Conservation (phyloP, 2,113 vertebrate genomes). For the Erpornis zantholeuca region DNA sequence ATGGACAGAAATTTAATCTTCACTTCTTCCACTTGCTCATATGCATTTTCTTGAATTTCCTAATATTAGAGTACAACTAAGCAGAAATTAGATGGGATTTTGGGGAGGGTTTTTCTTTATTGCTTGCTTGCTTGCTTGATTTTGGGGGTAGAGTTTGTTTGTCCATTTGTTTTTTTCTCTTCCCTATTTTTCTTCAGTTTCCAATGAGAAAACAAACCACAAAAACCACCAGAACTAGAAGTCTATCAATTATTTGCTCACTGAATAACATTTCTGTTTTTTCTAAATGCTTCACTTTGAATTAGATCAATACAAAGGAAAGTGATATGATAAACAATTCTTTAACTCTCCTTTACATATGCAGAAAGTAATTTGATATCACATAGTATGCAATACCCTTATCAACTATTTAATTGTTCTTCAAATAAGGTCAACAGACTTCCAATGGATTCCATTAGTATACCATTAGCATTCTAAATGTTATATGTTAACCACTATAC, state of each 20-base stretch:
- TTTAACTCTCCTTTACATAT: not conserved
- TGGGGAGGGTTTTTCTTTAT: not conserved
- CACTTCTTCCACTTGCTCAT: not conserved
- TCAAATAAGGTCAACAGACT: not conserved
- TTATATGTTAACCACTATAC: not conserved
- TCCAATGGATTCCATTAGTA: not conserved
- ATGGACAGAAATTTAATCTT: not conserved
- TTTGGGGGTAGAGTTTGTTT: rapidly evolving
- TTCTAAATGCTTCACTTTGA: not conserved
- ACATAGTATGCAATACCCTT: not conserved
- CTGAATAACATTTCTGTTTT: not conserved
- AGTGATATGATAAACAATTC: not conserved
- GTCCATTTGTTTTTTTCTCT: not conserved
- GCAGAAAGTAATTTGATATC: not conserved
- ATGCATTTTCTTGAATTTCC: not conserved
- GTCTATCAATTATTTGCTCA: not conserved
- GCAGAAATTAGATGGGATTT: not conserved
- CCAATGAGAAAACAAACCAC: not conserved
- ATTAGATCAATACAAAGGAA: not conserved
- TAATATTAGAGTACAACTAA: not conserved
- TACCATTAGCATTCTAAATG: not conserved
- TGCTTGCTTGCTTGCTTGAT: not conserved
- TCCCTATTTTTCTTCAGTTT: not conserved
- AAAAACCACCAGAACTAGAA: not conserved
- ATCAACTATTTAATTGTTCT: not conserved